Evolutionary conservation across 1,140 invertebrate genomes (phyloP).

Genomic region (Fopius arisanus): DNA sequence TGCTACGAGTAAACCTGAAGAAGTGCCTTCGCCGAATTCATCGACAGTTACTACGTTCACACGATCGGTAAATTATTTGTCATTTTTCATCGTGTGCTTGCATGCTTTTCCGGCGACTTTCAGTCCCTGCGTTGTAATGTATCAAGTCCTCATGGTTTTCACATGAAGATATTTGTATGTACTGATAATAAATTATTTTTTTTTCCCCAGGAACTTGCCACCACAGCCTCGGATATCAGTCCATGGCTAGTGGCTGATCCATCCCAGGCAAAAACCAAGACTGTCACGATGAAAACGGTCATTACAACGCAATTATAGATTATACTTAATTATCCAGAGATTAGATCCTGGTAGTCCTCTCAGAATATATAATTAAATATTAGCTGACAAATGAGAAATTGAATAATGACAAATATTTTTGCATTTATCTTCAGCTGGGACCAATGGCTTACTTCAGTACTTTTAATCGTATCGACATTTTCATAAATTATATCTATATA

Average conservation of each 20-base stretch:
- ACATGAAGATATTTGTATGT: not conserved
- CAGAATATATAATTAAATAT: conserved; percentile 43
- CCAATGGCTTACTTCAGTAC: conserved; percentile 17
- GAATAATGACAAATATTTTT: conserved; percentile 17
- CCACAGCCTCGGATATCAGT: conserved; percentile 70
- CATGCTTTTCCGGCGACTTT: conserved; percentile 11
- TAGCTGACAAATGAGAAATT: conserved; percentile 12
- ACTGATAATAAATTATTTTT: conserved; percentile 47
- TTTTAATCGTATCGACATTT: not conserved
- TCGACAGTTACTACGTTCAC: conserved; percentile 57
- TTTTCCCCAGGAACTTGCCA: conserved; percentile 60
- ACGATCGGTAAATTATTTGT: conserved; percentile 49
- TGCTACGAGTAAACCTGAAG: conserved; percentile 47
- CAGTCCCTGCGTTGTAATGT: not conserved
- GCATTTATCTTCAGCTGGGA: conserved; percentile 23
- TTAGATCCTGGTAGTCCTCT: conserved; percentile 55
- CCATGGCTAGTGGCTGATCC: conserved; percentile 82
- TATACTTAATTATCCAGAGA: conserved; percentile 33
- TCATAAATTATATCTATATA: not conserved
- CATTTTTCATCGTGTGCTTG: conserved; percentile 28
- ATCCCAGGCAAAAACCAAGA: conserved; percentile 65
- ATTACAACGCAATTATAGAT: conserved; percentile 82
- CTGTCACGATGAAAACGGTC: conserved; percentile 82
- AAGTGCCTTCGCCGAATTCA: conserved; percentile 53
- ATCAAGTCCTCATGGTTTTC: not conserved